Evolutionary conservation across 2,113 vertebrate species (phyloP).

Genomic region (Phaethon lepturus): DNA sequence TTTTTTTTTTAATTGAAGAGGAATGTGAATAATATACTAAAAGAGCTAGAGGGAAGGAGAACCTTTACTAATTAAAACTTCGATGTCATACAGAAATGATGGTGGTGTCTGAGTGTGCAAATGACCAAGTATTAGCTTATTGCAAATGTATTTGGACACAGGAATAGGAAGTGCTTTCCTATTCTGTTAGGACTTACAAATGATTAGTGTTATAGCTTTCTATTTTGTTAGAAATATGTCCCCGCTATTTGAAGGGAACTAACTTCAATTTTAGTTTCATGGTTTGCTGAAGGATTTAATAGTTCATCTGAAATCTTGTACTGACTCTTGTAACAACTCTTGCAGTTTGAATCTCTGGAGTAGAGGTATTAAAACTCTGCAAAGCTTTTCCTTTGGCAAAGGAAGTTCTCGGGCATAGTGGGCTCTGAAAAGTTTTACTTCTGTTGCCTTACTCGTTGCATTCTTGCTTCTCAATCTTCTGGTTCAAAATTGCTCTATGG

Average conservation of each 20-base stretch:
- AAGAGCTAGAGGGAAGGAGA: background rate
- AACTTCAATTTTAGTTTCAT: background rate
- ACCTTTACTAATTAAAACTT: background rate
- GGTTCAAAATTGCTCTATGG: background rate
- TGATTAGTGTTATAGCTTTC: background rate
- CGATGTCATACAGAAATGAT: background rate
- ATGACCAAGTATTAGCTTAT: background rate
- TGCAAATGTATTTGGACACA: background rate
- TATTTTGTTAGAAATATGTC: too few species aligned
- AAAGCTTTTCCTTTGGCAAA: background rate
- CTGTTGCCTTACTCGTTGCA: background rate
- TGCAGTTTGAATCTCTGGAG: background rate
- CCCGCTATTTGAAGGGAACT: background rate
- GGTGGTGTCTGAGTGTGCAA: background rate
- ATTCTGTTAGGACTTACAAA: background rate
- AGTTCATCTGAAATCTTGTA: background rate
- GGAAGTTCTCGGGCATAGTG: background rate
- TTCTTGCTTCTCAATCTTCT: background rate
- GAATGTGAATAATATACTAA: background rate
- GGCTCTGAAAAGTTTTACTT: background rate
- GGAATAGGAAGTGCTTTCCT: background rate
- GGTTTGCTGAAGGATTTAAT: background rate
- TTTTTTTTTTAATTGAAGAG: background rate
- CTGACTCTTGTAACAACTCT: background rate
- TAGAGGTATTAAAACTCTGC: background rate